These are phyloP conservation scores for Apamea monoglypha DNA, from an alignment of 2,888 invertebrate species.

Conservation along the genomic window DNA sequence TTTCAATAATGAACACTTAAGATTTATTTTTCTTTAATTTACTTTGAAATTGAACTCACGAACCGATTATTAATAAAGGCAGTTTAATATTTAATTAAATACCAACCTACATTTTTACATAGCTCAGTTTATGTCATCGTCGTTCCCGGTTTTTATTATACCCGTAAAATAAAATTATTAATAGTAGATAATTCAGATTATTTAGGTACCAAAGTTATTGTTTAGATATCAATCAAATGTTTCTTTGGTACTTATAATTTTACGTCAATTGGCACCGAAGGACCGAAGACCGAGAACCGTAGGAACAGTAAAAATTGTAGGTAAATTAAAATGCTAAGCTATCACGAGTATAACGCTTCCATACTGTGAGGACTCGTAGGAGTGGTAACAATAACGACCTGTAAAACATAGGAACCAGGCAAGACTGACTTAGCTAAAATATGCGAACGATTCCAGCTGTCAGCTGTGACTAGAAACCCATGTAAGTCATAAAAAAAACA, in stretches of 20 bases:
- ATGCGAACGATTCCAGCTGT: background rate
- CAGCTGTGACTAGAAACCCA: constrained; percentile 14
- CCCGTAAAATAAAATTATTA: background rate
- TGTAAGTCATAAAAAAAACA: constrained; percentile 45
- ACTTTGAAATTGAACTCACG: background rate
- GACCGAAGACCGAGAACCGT: background rate
- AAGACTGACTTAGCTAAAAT: background rate
- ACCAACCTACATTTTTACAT: background rate
- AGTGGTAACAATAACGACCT: background rate
- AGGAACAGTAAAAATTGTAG: background rate
- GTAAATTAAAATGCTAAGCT: background rate
- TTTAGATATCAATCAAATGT: background rate
- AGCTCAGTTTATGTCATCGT: background rate
- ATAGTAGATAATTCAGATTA: background rate
- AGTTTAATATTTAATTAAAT: background rate
- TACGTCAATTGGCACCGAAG: background rate
- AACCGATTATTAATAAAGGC: background rate
- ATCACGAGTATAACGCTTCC: background rate
- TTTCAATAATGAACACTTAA: too few species aligned
- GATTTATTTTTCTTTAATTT: background rate
- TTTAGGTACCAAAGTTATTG: background rate
- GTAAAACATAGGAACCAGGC: background rate
- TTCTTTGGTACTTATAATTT: too few species aligned
- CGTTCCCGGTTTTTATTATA: background rate
- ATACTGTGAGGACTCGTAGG: background rate